A percentile compares a stretch with the other conserved stretches of the same genome.
Evolutionary conservation across 2,797 vertebrate species (phyloP).

Genomic region (Heliangelus exortis): DNA sequence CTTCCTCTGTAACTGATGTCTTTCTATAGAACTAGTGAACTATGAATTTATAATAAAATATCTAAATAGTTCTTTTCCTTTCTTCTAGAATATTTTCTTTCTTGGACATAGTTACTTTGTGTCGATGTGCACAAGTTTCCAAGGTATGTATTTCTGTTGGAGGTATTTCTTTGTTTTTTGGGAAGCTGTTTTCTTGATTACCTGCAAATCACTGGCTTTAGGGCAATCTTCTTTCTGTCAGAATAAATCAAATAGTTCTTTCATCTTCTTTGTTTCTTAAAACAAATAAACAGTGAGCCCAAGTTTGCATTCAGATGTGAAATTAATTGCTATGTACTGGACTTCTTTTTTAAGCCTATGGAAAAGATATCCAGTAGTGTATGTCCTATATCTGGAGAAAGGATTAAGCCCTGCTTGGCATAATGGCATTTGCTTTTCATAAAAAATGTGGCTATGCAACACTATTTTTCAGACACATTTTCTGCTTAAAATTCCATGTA

Average conservation of each 20-base stretch:
- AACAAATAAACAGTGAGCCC: neutral
- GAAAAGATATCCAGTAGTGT: neutral
- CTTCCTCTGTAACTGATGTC: neutral
- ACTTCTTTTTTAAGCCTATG: neutral
- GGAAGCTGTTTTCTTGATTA: neutral
- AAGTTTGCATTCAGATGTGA: neutral
- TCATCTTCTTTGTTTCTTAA: neutral
- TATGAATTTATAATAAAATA: neutral
- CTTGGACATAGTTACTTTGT: slow-evolving; percentile 94
- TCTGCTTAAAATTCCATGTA: slow-evolving; percentile 47
- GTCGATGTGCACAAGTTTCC: slow-evolving; percentile 95
- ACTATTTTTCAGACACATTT: slow-evolving; percentile 7
- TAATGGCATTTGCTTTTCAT: slow-evolving; percentile 27
- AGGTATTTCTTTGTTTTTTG: neutral
- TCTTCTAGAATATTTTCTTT: slow-evolving; percentile 95
- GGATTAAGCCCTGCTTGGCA: neutral
- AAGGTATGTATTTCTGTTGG: slow-evolving; percentile 82
- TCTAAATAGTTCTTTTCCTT: slow-evolving; percentile 45
- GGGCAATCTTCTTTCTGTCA: neutral
- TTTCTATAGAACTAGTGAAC: neutral
- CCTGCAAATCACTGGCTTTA: neutral
- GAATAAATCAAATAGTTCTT: neutral
- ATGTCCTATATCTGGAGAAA: slow-evolving; percentile 9
- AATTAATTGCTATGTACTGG: neutral
- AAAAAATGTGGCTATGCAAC: neutral